Evolutionary conservation across 1,140 invertebrate genomes (phyloP).

Genomic region (Tribolium madens): DNA sequence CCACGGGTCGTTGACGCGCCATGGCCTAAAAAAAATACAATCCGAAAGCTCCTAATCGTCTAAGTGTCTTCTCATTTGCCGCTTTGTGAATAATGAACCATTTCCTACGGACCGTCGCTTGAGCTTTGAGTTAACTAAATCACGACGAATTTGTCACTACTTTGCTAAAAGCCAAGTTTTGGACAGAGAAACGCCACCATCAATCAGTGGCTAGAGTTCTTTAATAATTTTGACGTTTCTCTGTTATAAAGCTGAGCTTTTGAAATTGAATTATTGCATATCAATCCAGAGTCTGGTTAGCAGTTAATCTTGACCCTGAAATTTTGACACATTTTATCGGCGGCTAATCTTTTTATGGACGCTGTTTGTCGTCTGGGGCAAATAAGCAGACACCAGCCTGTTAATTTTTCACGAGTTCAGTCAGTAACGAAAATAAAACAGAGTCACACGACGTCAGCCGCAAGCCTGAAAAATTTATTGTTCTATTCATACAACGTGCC

Average conservation of each 20-base stretch:
- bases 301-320: not conserved
- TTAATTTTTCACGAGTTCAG: conserved; percentile 36
- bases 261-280: too few species aligned
- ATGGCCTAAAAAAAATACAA: conserved; percentile 22
- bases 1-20: conserved; percentile 36
- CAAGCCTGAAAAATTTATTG: conserved; percentile 24
- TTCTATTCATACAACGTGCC: conserved; percentile 18
- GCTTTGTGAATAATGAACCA: conserved; percentile 47
- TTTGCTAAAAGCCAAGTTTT: conserved; percentile 37
- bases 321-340: not conserved
- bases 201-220: not conserved
- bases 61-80: conserved; percentile 43
- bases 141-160: conserved; percentile 16
- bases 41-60: conserved; percentile 32
- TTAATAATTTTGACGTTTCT: too few species aligned
- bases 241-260: too few species aligned
- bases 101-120: conserved; percentile 43
- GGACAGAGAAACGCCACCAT: conserved; percentile 4
- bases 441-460: conserved; percentile 1
- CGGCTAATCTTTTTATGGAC: not conserved
- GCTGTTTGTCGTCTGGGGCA: not conserved
- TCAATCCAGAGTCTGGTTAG: not conserved
- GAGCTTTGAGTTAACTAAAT: conserved; percentile 41
- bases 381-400: not conserved
- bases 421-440: conserved; percentile 29